Evolutionary conservation across 2,113 vertebrate genomes (phyloP), one percentile per base, ranked within the genome.

Genomic region (Daboia siamensis): DNA sequence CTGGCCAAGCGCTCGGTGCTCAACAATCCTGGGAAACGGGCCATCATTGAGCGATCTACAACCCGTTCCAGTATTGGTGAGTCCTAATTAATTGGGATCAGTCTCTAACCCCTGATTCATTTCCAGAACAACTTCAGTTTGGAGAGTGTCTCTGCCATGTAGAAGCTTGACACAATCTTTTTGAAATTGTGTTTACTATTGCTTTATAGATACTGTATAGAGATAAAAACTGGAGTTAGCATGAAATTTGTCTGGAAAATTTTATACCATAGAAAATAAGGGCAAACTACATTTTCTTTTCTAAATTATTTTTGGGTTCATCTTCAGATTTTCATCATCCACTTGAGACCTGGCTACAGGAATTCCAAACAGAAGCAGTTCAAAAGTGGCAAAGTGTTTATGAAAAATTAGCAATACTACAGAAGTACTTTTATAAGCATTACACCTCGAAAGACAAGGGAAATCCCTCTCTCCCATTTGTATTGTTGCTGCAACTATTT

Each of bases 1-100:
- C 95, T 99, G 96, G 99, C 99, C 92, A 99, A 99, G 93, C 98
- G 99, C 93, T 99, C 99, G 5, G 98, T 99, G 96, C 98, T 99
- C 95, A 99, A 99, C 97, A 99, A 98, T 93, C 97, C 98, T 21
- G 97, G 98, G 97, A 98, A 99, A 96, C 98, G 99, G 94, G 98
- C 98, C 88, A 99, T 99, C 96, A 99, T 99, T 93, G 99, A 99
- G 96, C 98, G 99, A 52, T 99, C 99, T 94, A 99, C 99, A 90
- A 98, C 99, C 23, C 98, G 99, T 94, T 99, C 99, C 96, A 99
- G 98, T 97, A 97, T 99, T 0, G 99, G 99, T 99, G 97, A 98
- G 97, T 57, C 55, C 44, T n/a, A 57, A 33, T 59, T 87, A n/a
- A 29, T 46, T 29, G 29, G 21, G 26, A 5, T 69, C 56, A 88